Conservation (phyloP, 2,888 invertebrate species). For the Ochlodes sylvanus region DNA sequence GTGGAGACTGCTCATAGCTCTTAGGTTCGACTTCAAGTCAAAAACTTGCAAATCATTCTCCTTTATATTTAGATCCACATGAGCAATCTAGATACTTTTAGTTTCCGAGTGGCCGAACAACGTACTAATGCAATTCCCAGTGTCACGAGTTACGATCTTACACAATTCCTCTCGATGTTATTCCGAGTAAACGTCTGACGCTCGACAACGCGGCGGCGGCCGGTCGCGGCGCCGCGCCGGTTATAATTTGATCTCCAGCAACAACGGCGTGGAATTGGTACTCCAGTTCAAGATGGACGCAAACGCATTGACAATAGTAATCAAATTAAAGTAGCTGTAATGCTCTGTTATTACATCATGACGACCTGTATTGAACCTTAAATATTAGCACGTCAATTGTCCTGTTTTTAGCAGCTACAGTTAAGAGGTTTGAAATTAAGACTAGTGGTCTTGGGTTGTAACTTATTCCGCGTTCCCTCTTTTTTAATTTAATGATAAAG, state of each 20-base stretch:
- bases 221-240: not conserved
- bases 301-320: conserved; percentile 8
- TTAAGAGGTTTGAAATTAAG: too few species aligned
- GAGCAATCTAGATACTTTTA: not conserved
- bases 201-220: not conserved
- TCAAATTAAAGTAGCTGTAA: not conserved
- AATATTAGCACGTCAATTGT: too few species aligned
- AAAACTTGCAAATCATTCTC: too few species aligned
- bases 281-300: conserved; percentile 13
- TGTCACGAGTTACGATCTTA: not conserved
- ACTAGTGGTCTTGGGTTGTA: too few species aligned
- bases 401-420: too few species aligned
- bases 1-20: too few species aligned
- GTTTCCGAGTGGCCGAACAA: not conserved
- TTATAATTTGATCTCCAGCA: conserved; percentile 26
- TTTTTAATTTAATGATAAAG: too few species aligned
- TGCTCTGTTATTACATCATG: too few species aligned
- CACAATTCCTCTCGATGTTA: conserved; percentile 9
- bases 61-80: not conserved
- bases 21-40: too few species aligned
- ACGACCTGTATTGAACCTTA: too few species aligned
- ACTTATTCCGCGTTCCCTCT: too few species aligned
- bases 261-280: conserved; percentile 14
- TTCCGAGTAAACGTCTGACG: conserved; percentile 13
- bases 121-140: conserved; percentile 2